Conservation (phyloP, 2,113 vertebrate genomes). For the Xenus cinereus region DNA sequence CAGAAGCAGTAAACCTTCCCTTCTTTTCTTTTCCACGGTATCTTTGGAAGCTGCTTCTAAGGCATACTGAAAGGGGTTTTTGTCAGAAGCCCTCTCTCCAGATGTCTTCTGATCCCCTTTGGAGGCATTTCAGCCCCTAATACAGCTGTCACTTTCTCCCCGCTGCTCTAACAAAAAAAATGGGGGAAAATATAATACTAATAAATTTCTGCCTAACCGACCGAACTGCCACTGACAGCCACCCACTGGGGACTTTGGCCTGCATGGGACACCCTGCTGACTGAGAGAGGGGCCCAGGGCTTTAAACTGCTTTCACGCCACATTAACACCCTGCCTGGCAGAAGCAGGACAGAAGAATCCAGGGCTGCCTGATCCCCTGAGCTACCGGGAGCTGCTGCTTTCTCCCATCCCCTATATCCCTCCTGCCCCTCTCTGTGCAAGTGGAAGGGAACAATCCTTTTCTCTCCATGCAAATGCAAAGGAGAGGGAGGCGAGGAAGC, state of each 20-base stretch:
- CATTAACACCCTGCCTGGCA: constrained; percentile 34
- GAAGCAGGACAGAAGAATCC: not conserved
- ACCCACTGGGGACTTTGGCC: constrained; percentile 32
- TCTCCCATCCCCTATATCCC: not conserved
- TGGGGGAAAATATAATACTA: constrained; percentile 10
- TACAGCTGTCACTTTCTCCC: constrained; percentile 55
- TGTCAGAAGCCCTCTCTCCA: constrained; percentile 41
- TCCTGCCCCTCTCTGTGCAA: not conserved
- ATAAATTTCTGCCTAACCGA: constrained; percentile 46
- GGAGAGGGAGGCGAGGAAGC: not conserved
- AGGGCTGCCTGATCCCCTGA: not conserved
- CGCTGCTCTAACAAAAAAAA: constrained; percentile 7
- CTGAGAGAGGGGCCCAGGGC: not conserved
- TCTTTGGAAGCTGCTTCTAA: constrained; percentile 28
- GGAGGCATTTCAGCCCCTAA: constrained; percentile 43
- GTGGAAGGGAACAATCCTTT: not conserved
- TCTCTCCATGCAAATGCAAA: not conserved
- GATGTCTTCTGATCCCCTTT: constrained; percentile 50
- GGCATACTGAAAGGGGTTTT: constrained; percentile 34
- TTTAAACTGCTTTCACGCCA: constrained; percentile 33
- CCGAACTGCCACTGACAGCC: constrained; percentile 24
- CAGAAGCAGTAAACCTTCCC: constrained; percentile 13
- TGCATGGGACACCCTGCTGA: not conserved
- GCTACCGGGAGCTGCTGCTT: not conserved
- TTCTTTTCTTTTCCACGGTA: not conserved